Evolutionary conservation across 2,113 vertebrate genomes (phyloP).

Genomic region (Castor canadensis): DNA sequence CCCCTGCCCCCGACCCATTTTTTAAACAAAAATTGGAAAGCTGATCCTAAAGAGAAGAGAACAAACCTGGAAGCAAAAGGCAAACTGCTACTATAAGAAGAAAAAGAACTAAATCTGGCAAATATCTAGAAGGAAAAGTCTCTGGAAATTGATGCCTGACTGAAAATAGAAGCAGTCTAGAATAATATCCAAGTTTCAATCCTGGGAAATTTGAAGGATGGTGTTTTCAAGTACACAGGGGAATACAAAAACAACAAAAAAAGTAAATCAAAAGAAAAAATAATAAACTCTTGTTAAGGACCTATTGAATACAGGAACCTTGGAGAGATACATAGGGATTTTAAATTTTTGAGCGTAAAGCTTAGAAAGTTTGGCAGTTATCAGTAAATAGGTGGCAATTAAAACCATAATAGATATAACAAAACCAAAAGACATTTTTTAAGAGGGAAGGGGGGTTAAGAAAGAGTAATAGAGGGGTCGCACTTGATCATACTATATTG

Average conservation of each 20-base stretch:
- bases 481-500: no score
- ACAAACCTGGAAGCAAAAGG: constrained; percentile 2
- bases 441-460: no score
- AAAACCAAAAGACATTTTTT: no score
- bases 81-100: background rate
- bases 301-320: background rate
- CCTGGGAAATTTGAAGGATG: background rate
- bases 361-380: constrained; percentile 20
- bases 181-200: constrained; percentile 5
- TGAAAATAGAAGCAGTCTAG: background rate
- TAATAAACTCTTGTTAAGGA: constrained; percentile 11
- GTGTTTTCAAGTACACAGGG: background rate
- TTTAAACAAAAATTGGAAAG: no score
- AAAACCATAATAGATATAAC: background rate
- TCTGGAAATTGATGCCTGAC: background rate
- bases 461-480: no score
- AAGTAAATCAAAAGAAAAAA: background rate
- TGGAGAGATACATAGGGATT: background rate
- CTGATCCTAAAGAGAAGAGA: background rate
- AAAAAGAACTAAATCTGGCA: constrained; percentile 28
- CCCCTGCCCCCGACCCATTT: no score
- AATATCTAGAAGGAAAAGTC: constrained; percentile 8
- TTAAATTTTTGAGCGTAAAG: background rate
- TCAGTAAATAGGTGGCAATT: background rate
- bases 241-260: background rate